Base-by-base conservation (phyloP, 2,888 invertebrate genomes). In the Rhopalosiphum nymphaeae region DNA sequence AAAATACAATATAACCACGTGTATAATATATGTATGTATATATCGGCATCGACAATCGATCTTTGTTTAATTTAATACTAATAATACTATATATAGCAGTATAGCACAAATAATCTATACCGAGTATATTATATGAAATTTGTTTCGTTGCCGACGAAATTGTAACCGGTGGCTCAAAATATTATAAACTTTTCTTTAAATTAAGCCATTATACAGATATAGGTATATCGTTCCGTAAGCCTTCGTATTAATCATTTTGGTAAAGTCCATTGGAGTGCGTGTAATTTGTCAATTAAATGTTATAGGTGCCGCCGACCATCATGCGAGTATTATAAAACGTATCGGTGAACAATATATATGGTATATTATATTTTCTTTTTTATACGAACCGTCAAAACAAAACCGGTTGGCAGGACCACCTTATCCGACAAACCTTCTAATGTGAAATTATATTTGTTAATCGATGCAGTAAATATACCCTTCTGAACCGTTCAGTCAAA, bases 271-370 rank as follows among this genome's bases (percentile, higher is more conserved):
- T 25, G 92, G 92, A 89, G 88, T 56, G 88, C 89, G 78, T 44
- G 92, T 93, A 93, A 93, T 93, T 93, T 93, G 92, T 93, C 92
- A 93, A 89, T 93, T 93, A 93, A 78, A 93, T 44, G 92, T 44
- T 89, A 89, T 78, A 89, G 88, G 88, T 93, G 88, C 92, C 92
- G 88, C 92, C 88, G 89, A 92, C 67, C 67, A 29, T 36, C 78
- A 57, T 53, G 78, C 16, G 0, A 90, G 67, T 91, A 78, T 26
- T 92, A 53, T 92, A 78, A 67, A 78, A 92, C 67, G 88, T 88
- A 92, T 92, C 88, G 92, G 67, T 88, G 92, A 67, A 67, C 67
- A 49, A 49, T 61, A 87, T 57, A 91, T 85, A 91, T 85, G 13
- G 49, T 61, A 10, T 91, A 61, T 85, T 67, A 46, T 88, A 67